These are phyloP conservation scores for Dioctria linearis DNA, from an alignment of 2,888 invertebrate genomes.

Conservation along the genomic window DNA sequence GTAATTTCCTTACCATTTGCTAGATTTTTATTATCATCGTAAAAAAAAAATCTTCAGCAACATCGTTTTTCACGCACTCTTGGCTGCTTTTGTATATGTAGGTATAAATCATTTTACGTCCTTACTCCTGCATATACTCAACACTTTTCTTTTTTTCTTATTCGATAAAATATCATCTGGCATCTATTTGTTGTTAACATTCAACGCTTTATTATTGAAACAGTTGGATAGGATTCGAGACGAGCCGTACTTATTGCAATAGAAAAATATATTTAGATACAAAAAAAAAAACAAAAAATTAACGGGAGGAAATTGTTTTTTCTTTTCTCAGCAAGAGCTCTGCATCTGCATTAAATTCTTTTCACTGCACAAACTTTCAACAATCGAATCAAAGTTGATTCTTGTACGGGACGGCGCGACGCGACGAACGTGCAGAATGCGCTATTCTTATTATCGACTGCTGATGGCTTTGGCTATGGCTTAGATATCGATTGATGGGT, in stretches of 20 bases:
- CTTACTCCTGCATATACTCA: neutral
- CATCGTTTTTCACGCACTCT: conserved; percentile 12
- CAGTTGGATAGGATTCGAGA: too few relatives aligned
- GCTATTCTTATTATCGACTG: neutral
- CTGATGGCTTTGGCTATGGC: neutral
- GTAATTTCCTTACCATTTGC: conserved; percentile 20
- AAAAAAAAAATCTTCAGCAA: conserved; percentile 8
- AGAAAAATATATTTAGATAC: neutral
- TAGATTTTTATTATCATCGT: conserved; percentile 34
- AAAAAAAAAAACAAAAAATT: neutral
- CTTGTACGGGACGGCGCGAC: too few relatives aligned
- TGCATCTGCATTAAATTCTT: too few relatives aligned
- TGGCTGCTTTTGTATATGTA: too few relatives aligned
- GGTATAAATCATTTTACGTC: neutral
- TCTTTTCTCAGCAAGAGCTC: neutral
- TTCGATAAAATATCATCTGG: neutral
- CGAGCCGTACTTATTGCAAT: neutral
- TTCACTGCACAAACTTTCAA: too few relatives aligned
- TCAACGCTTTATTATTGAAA: too few relatives aligned
- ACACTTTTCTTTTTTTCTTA: neutral
- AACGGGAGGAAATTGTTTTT: conserved; percentile 1
- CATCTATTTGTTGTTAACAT: too few relatives aligned
- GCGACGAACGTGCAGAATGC: neutral
- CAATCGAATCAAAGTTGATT: too few relatives aligned
- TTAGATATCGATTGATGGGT: conserved; percentile 22